Conservation (phyloP, 2,113 vertebrate genomes). For the Melanostigma gelatinosum region DNA sequence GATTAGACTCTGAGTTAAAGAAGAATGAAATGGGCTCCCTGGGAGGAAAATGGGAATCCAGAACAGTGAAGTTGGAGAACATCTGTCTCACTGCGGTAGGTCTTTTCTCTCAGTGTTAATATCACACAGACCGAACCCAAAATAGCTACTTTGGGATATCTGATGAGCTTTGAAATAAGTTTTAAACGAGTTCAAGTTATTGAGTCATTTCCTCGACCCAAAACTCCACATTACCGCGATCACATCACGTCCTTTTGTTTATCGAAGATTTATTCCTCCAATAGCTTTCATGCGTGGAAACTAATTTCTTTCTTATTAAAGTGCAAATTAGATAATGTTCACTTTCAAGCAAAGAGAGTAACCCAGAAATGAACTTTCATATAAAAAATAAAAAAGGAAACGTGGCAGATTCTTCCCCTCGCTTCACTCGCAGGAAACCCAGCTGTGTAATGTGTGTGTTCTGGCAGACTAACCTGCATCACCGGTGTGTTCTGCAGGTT, state of each 20-base stretch:
- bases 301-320: slow-evolving; percentile 65
- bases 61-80: slow-evolving; percentile 28
- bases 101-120: slow-evolving; percentile 11
- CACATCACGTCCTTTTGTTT: slow-evolving; percentile 28
- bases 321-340: slow-evolving; percentile 44
- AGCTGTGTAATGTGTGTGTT: background rate
- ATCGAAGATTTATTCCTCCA: slow-evolving; percentile 39
- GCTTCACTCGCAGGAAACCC: background rate
- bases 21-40: slow-evolving; percentile 9
- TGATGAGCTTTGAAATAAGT: slow-evolving; percentile 16
- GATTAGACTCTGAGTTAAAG: slow-evolving; percentile 23
- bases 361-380: slow-evolving; percentile 23
- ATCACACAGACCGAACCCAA: slow-evolving; percentile 20
- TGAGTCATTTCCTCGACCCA: slow-evolving; percentile 8
- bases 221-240: background rate
- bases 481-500: slow-evolving; percentile 70
- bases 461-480: slow-evolving; percentile 68
- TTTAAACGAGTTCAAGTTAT: slow-evolving; percentile 30
- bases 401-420: background rate
- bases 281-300: slow-evolving; percentile 29
- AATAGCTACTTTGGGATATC: slow-evolving; percentile 19
- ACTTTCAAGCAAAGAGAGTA: slow-evolving; percentile 14
- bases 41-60: slow-evolving; percentile 36
- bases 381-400: background rate
- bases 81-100: slow-evolving; percentile 10